Conservation (phyloP, 1,140 invertebrate genomes). For the Dendroctonus valens region DNA sequence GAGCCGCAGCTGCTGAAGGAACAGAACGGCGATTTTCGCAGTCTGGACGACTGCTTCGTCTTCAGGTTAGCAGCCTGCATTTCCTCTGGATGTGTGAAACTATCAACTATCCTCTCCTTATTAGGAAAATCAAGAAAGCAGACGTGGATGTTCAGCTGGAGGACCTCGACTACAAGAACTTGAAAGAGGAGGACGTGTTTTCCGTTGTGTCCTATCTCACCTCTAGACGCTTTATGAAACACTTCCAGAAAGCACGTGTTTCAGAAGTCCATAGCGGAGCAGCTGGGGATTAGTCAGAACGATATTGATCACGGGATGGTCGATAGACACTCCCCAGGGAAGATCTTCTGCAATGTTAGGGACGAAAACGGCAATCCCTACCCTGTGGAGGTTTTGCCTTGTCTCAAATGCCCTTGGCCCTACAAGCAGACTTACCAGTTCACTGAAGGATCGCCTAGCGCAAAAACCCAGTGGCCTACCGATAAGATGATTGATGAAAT, state of each 20-base stretch:
- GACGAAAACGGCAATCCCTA: slow-evolving; percentile 16
- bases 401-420: slow-evolving; percentile 41
- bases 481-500: slow-evolving; percentile 62
- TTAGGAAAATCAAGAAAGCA: slow-evolving; percentile 28
- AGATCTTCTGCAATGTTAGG: slow-evolving; percentile 38
- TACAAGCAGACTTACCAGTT: slow-evolving; percentile 33
- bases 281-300: slow-evolving; percentile 33
- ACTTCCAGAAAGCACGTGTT: slow-evolving; percentile 39
- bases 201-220: slow-evolving; percentile 36
- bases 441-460: slow-evolving; percentile 3
- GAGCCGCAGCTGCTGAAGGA: slow-evolving; percentile 21
- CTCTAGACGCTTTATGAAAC: slow-evolving; percentile 39
- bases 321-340: slow-evolving; percentile 32
- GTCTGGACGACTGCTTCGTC: slow-evolving; percentile 23
- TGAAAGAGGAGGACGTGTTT: slow-evolving; percentile 34
- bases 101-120: neutral
- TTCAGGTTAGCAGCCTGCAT: slow-evolving; percentile 12
- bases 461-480: slow-evolving; percentile 59
- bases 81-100: neutral
- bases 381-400: slow-evolving; percentile 40
- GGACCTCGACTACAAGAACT: slow-evolving; percentile 30
- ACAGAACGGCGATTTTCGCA: slow-evolving; percentile 8
- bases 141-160: slow-evolving; percentile 26
- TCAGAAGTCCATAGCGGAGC: slow-evolving; percentile 30
- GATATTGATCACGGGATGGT: slow-evolving; percentile 28